phyloP scores from a whole-genome alignment of 2,888 invertebrate genomes.

The Mythimna lalbum region DNA sequence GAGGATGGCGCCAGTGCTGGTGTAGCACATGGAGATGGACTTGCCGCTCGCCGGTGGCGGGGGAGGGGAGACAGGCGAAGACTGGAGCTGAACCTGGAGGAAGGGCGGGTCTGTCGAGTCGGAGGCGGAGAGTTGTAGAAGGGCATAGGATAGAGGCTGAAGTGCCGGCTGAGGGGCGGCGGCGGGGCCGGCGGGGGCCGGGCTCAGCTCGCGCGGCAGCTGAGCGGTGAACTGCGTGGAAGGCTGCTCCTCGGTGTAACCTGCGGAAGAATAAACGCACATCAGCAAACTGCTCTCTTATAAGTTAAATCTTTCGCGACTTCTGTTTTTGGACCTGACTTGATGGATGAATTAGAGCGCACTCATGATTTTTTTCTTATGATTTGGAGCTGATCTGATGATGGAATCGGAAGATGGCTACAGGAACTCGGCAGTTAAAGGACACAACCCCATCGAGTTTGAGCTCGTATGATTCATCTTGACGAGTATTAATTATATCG shows the following conservation, averaged over 20 bases:
- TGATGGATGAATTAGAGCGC: not conserved
- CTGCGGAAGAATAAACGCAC: slow-evolving; percentile 84
- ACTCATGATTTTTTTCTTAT: not conserved
- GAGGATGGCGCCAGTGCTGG: slow-evolving; percentile 95
- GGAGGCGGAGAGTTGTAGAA: slow-evolving; percentile 87
- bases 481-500: too few relatives aligned
- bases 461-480: too few relatives aligned
- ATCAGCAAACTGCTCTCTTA: not conserved
- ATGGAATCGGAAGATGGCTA: too few relatives aligned
- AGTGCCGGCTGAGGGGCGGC: slow-evolving; percentile 81
- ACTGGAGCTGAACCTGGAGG: slow-evolving; percentile 86
- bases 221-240: slow-evolving; percentile 94
- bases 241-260: slow-evolving; percentile 95
- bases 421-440: too few relatives aligned
- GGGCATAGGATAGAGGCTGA: slow-evolving; percentile 87
- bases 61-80: slow-evolving; percentile 88
- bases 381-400: too few relatives aligned
- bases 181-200: slow-evolving; percentile 87
- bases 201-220: slow-evolving; percentile 93
- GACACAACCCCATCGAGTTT: too few relatives aligned
- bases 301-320: not conserved
- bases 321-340: not conserved
- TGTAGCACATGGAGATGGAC: slow-evolving; percentile 95
- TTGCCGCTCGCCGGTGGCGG: slow-evolving; percentile 92
- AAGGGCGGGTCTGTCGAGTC: slow-evolving; percentile 83